A percentile compares a stretch with the other conserved stretches of the same genome.
phyloP scores from a whole-genome alignment of 2,113 vertebrate genomes.

The Triplophysa tibetana region DNA sequence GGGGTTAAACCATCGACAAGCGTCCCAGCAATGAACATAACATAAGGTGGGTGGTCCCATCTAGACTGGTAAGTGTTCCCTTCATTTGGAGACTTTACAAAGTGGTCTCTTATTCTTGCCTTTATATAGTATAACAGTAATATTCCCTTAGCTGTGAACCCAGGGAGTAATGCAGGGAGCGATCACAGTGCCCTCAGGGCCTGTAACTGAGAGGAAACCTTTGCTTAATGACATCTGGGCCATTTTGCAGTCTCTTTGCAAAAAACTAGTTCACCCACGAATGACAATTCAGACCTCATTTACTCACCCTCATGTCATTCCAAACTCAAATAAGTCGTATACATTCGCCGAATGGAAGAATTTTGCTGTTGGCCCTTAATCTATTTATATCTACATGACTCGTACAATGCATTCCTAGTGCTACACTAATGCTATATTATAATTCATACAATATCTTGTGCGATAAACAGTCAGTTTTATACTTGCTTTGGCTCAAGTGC shows the following conservation, averaged over 20 bases:
- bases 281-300: too few species aligned
- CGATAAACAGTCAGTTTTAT: too few species aligned
- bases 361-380: too few species aligned
- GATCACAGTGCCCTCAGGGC: constrained; percentile 24
- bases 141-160: constrained; percentile 22
- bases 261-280: too few species aligned
- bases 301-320: too few species aligned
- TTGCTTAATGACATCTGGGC: not conserved
- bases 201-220: constrained; percentile 25
- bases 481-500: too few species aligned
- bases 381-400: too few species aligned
- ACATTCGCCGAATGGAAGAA: too few species aligned
- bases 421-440: too few species aligned
- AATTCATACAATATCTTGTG: too few species aligned
- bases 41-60: not conserved
- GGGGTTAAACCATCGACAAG: not conserved
- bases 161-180: constrained; percentile 5
- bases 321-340: too few species aligned
- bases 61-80: not conserved
- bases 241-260: not conserved
- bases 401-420: too few species aligned
- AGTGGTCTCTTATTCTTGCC: constrained; percentile 7
- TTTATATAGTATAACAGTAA: constrained; percentile 23
- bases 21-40: not conserved
- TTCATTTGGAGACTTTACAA: constrained; percentile 18